Percentiles rank a stretch among this genome's conserved stretches.
phyloP scores from a whole-genome alignment of 2,797 vertebrate genomes.

The Darevskia mixta region DNA sequence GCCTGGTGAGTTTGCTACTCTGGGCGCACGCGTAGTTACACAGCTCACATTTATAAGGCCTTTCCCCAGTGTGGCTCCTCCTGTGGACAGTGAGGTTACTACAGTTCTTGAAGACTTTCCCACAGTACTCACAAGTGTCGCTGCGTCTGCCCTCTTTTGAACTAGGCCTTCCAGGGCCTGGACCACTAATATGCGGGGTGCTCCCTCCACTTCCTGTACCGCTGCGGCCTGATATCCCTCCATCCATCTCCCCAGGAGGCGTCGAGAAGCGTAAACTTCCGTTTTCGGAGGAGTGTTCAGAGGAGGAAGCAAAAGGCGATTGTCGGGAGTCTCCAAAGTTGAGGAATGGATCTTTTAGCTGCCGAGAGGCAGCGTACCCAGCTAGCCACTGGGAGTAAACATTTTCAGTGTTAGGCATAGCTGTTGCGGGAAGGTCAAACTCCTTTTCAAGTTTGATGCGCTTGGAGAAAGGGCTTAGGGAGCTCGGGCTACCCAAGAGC shows the following conservation, averaged over 20 bases:
- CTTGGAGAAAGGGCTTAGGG: conserved; percentile 97
- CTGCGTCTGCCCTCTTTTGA: conserved; percentile 99
- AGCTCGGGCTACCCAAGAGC: conserved; percentile 96
- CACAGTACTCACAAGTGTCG: conserved; percentile 99
- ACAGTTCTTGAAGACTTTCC: conserved; percentile 99
- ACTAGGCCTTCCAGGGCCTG: conserved; percentile 91
- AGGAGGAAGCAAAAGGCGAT: conserved; percentile 99
- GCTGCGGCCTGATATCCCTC: conserved; percentile 97
- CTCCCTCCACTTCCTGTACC: conserved; percentile 98
- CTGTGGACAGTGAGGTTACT: conserved; percentile 99
- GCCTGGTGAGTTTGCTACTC: conserved; percentile 99
- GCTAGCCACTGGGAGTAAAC: conserved; percentile 99
- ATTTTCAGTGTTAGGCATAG: conserved; percentile 98
- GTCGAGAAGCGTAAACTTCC: conserved; percentile 99
- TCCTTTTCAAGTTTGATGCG: conserved; percentile 99
- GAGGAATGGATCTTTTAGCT: conserved; percentile 99
- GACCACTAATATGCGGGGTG: conserved; percentile 97
- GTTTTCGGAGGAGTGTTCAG: conserved; percentile 99
- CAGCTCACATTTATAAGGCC: conserved; percentile 99
- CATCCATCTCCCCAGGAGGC: conserved; percentile 96
- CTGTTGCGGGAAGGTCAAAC: conserved; percentile 94
- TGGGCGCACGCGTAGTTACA: conserved; percentile 99
- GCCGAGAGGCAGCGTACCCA: conserved; percentile 96
- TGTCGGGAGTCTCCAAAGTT: conserved; percentile 99
- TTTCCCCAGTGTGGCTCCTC: conserved; percentile 99